Base-by-base conservation (phyloP, 2,888 invertebrate species). In the Drosophila multiciliata region DNA sequence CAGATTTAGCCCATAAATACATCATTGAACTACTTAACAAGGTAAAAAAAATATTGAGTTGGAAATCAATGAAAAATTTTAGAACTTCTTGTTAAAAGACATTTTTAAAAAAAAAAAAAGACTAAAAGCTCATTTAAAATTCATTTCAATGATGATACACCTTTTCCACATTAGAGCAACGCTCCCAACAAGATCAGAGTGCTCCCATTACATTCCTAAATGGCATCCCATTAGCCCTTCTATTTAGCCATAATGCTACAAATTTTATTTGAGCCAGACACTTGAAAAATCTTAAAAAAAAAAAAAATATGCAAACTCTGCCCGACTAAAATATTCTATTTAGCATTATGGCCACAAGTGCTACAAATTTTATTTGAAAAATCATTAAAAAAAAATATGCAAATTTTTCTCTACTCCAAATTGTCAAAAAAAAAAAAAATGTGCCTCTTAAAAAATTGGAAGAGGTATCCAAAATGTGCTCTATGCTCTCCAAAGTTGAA, bases 201-300 rank as follows among this genome's bases (percentile, higher is more conserved):
- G 53, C 36, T 49, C 20, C 3, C 60, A 67, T 66, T 38, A 36
- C 42, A 20, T 64, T 35, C 20, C n/a, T 11, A 36, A 42, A 40
- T 62, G 49, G 9, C 40, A 35, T 32, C 26, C 29, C 54, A 49
- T 71, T 54, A 50, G 71, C 53, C 17, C 15, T 45, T 52, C 36
- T 38, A n/a, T 35, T 50, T 20, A 20, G 32, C 15, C 42, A 29
- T 20, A 63, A 52, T 53, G 58, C 50, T 38, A 52, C 9, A 71
- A 63, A 45, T 49, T 60, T n/a, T 3, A 48, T 9, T 36, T 33
- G 38, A 45, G 26, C 35, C 29, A 40, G 63, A 63, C 42, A 48
- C 77, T 76, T 72, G 59, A 50, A 76, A 66, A 64, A 45, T 45
- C 23, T 1, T 1, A 67, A 64, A 50, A 33, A 20, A 67, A 64